These are phyloP conservation scores for Volucella inflata DNA, from an alignment of 2,888 invertebrate species.

Conservation along the genomic window DNA sequence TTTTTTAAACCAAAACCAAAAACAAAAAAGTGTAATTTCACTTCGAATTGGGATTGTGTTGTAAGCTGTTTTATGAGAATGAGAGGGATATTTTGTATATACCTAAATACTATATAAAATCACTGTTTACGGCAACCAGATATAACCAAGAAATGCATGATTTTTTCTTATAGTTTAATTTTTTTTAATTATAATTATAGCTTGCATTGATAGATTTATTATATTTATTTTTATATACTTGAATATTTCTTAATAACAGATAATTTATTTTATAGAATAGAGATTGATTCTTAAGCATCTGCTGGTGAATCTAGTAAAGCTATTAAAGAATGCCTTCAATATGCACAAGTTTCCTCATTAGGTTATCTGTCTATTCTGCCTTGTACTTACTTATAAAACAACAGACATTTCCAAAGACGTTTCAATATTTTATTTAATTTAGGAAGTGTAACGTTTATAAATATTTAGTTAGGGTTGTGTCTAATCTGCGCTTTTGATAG, in stretches of 20 bases:
- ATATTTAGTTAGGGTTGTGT: too few relatives aligned
- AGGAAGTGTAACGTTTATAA: too few relatives aligned
- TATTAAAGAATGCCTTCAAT: constrained; percentile 1
- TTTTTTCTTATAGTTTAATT: constrained; percentile 6
- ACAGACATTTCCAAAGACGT: not conserved
- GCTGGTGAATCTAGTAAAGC: not conserved
- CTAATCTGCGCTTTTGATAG: too few relatives aligned
- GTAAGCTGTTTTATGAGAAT: constrained; percentile 77
- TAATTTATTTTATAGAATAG: constrained; percentile 13
- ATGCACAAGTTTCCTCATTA: constrained; percentile 2
- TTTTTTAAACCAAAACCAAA: not conserved
- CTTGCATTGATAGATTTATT: constrained; percentile 48
- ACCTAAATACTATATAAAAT: constrained; percentile 58
- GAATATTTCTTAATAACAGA: not conserved
- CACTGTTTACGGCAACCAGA: constrained; percentile 26
- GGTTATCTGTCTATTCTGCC: not conserved
- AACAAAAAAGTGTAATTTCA: not conserved
- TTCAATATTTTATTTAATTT: not conserved
- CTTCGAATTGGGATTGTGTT: constrained; percentile 72
- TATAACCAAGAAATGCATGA: constrained; percentile 33
- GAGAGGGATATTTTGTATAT: constrained; percentile 76
- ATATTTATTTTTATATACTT: not conserved
- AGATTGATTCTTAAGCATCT: not conserved
- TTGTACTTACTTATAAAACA: not conserved
- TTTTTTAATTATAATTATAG: constrained; percentile 8